These are phyloP conservation scores for Protonemura montana DNA, from an alignment of 2,888 invertebrate genomes.

Conservation along the genomic window DNA sequence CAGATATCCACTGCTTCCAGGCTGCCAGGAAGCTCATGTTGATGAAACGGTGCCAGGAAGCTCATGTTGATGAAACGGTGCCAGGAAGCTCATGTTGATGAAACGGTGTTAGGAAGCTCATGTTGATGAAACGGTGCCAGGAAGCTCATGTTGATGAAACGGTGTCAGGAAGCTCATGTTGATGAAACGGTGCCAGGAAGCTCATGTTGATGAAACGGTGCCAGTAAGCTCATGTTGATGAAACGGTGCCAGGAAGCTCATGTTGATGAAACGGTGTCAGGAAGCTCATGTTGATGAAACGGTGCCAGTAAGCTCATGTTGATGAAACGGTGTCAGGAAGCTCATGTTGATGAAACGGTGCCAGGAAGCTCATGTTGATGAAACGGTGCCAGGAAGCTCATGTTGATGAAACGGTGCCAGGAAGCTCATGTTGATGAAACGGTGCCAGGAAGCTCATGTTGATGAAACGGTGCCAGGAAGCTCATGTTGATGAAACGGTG, in stretches of 20 bases:
- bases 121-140: neutral
- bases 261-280: neutral
- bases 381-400: neutral
- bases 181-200: neutral
- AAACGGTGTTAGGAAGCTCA: neutral
- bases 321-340: neutral
- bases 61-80: neutral
- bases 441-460: neutral
- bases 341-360: neutral
- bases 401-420: neutral
- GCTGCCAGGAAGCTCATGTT: neutral
- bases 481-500: neutral
- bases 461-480: neutral
- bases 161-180: neutral
- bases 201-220: neutral
- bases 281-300: neutral
- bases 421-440: neutral
- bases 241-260: neutral
- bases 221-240: neutral
- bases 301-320: neutral
- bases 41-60: neutral
- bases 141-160: neutral
- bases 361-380: neutral
- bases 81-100: neutral
- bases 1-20: too few species aligned